A percentile compares a stretch with the other conserved stretches of the same genome.
phyloP scores from a whole-genome alignment of 2,113 vertebrate genomes.

The Pelmatolapia mariae region DNA sequence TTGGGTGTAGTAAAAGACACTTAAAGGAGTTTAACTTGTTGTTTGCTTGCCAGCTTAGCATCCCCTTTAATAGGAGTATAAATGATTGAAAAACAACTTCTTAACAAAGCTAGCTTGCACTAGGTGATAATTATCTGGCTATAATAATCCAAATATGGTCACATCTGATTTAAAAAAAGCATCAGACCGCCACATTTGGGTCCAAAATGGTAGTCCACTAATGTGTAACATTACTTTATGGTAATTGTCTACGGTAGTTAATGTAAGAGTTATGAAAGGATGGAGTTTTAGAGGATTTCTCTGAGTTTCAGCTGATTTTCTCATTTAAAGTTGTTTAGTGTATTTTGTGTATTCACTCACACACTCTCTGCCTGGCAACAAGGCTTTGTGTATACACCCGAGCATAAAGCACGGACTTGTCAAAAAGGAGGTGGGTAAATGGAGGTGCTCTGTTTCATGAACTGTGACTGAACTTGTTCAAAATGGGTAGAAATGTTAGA shows the following conservation, averaged over 20 bases:
- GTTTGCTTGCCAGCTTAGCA: background rate
- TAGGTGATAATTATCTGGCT: background rate
- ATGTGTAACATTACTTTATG: background rate
- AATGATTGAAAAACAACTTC: background rate
- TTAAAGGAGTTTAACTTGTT: background rate
- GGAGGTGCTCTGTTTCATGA: conserved; percentile 56
- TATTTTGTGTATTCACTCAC: background rate
- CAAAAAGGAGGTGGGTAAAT: conserved; percentile 22
- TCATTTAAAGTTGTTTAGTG: background rate
- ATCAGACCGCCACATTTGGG: background rate
- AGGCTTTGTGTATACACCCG: background rate
- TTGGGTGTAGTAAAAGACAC: background rate
- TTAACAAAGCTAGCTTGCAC: background rate
- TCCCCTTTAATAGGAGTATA: background rate
- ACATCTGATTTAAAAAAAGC: background rate
- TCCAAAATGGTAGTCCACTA: background rate
- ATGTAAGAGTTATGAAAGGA: rapidly evolving
- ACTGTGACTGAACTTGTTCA: conserved; percentile 61
- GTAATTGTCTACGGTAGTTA: background rate
- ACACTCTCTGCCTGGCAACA: background rate
- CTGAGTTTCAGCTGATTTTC: background rate
- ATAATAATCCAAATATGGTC: background rate
- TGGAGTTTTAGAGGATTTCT: background rate
- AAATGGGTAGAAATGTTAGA: conserved; percentile 56
- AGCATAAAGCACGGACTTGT: conserved; percentile 19